These are phyloP conservation scores for Xestia rhomboidea DNA, from an alignment of 2,888 invertebrate species.

Conservation along the genomic window DNA sequence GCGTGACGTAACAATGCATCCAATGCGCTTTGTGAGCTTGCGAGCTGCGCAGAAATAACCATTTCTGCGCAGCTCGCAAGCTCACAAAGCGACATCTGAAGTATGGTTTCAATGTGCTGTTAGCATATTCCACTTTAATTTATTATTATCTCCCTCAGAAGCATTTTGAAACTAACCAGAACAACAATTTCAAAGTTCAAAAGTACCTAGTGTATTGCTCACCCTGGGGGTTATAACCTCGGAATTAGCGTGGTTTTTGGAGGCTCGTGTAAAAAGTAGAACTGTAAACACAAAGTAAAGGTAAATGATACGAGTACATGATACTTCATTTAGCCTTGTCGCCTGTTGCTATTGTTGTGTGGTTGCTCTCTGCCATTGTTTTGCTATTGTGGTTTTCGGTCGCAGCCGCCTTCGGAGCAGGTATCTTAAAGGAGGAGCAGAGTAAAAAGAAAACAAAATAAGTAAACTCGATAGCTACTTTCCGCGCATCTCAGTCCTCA, in stretches of 20 bases:
- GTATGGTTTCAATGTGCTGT: too few species aligned
- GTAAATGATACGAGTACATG: neutral
- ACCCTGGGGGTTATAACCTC: neutral
- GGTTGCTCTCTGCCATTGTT: neutral
- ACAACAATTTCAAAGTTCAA: neutral
- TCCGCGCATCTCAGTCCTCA: conserved; percentile 58
- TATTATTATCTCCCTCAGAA: neutral
- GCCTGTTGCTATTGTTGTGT: neutral
- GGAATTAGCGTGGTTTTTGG: neutral
- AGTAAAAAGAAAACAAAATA: neutral
- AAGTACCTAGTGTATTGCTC: neutral
- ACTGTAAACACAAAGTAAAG: neutral
- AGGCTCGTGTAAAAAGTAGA: too few species aligned
- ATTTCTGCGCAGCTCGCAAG: too few species aligned
- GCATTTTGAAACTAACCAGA: neutral
- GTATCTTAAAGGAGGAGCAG: neutral
- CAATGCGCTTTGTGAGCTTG: too few species aligned
- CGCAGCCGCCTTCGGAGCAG: neutral
- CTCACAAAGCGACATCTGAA: too few species aligned
- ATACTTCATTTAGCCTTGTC: too few species aligned
- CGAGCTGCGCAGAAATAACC: too few species aligned
- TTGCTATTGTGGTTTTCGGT: neutral
- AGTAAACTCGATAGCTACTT: neutral
- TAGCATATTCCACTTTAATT: too few species aligned
- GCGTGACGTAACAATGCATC: too few species aligned